Evolutionary conservation across 1,140 invertebrate species (phyloP), one percentile per base, ranked within the genome.

Genomic region (Adelges cooleyi): DNA sequence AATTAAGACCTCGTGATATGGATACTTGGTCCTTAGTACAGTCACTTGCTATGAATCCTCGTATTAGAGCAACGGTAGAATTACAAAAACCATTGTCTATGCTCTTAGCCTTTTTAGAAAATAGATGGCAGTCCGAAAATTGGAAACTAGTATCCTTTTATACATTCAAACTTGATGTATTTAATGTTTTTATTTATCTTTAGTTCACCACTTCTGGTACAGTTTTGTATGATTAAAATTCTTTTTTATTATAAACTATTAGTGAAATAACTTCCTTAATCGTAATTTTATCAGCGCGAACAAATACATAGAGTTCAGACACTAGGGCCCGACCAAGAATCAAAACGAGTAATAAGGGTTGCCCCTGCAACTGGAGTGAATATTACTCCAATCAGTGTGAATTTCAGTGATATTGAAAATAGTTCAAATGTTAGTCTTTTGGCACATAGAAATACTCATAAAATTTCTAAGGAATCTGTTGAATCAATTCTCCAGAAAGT

Each of bases 41-140:
- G 73, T 80, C 81, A 6, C 73, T 89, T 40, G 85, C 92, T 1
- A 91, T 95, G 77, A 96, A 96, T 81, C 93, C 94, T n/a, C 80
- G 91, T 67, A 79, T 90, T 5, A 79, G 83, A 27, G 80, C 85
- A 27, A 77, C 82, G n/a, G 74, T 89, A 22, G 82, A 87, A 9
- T 79, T 91, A 50, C 87, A 92, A 69, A 83, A 87, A 66, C 80
- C 84, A 18, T 75, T 94, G 3, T 78, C 82, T 10, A 81, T 81
- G 48, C 76, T 94, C 18, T 78, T 95, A n/a, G 77, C 77, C 65
- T 90, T 84, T 73, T 80, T 96, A 52, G 81, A 86, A 70, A 80
- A 81, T 68, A 83, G 88, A 69, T 96, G 92, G 86, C 81, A 80
- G 73, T 77, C 75, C 52, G 74, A 71, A 69, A 76, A 79, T 70